Percentiles rank a stretch among this genome's conserved stretches.
Conservation (phyloP, 2,113 vertebrate genomes). For the Emydocephalus ijimae region DNA sequence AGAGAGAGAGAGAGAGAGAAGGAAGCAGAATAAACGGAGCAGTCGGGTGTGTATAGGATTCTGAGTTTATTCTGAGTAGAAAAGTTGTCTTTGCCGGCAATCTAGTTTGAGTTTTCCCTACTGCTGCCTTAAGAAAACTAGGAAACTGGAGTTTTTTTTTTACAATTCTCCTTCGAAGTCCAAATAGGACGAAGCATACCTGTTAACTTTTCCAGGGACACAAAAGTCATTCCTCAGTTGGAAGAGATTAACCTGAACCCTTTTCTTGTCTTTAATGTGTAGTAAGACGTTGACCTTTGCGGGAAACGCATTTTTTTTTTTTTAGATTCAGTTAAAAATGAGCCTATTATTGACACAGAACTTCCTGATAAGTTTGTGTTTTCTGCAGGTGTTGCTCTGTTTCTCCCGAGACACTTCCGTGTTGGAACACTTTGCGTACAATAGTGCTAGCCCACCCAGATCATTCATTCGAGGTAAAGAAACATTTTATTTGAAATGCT, state of each 20-base stretch:
- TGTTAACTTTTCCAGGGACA: not conserved
- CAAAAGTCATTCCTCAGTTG: not conserved
- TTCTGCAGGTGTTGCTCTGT: slow-evolving; percentile 86
- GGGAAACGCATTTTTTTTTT: not conserved
- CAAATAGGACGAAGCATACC: not conserved
- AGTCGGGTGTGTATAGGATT: not conserved
- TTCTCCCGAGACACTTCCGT: slow-evolving; percentile 94
- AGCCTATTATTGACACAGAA: not conserved
- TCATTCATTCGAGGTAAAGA: slow-evolving; percentile 88
- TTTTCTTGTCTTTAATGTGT: not conserved
- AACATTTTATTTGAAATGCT: not conserved
- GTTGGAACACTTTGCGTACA: slow-evolving; percentile 89
- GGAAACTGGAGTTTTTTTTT: not conserved
- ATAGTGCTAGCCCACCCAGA: slow-evolving; percentile 91
- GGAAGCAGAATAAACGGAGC: not conserved
- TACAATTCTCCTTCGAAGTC: not conserved
- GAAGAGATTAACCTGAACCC: not conserved
- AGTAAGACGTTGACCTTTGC: not conserved
- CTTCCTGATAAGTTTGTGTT: slow-evolving; percentile 33
- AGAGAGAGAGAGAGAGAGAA: no score
- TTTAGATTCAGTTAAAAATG: not conserved
- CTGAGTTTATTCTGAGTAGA: not conserved
- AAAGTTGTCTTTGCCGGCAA: not conserved
- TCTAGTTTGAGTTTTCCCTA: not conserved
- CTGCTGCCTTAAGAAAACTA: not conserved